These are phyloP conservation scores for Conger conger DNA, from an alignment of 2,113 vertebrate genomes.

Conservation along the genomic window DNA sequence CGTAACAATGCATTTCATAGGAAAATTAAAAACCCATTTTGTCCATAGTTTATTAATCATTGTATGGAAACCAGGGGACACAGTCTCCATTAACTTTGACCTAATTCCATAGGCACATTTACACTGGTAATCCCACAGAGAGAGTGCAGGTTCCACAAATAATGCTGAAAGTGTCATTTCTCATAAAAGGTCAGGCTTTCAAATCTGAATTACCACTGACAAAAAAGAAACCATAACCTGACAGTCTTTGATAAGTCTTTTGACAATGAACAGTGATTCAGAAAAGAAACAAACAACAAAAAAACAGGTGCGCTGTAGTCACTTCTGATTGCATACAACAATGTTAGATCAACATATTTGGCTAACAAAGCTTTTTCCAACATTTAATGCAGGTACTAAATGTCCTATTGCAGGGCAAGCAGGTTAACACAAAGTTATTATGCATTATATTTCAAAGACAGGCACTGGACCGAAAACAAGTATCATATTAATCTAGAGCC, in stretches of 20 bases:
- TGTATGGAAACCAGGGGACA: conserved; percentile 44
- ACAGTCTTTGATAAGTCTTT: not conserved
- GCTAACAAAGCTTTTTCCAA: not conserved
- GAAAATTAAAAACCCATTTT: conserved; percentile 43
- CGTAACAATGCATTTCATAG: conserved; percentile 41
- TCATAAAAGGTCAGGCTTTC: not conserved
- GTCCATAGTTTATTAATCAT: not conserved
- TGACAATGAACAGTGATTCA: conserved; percentile 2
- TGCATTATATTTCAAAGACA: not conserved
- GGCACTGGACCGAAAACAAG: not conserved
- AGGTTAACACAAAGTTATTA: not conserved
- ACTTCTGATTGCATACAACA: not conserved
- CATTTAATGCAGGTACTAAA: conserved; percentile 9
- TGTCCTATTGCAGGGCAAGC: not conserved
- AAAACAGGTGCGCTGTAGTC: not conserved
- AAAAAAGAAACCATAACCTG: not conserved
- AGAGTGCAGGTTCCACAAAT: not conserved
- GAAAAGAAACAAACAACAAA: not conserved
- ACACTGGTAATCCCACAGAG: not conserved
- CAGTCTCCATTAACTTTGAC: conserved; percentile 29
- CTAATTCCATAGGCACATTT: conserved; percentile 49
- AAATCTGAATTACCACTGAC: not conserved
- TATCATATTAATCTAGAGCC: not conserved
- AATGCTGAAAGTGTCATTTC: not conserved
- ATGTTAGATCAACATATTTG: not conserved